A percentile compares a stretch with the other conserved stretches of the same genome.
These are phyloP conservation scores for Cyprinodon variegatus DNA, from an alignment of 2,113 vertebrate species.

Conservation along the genomic window DNA sequence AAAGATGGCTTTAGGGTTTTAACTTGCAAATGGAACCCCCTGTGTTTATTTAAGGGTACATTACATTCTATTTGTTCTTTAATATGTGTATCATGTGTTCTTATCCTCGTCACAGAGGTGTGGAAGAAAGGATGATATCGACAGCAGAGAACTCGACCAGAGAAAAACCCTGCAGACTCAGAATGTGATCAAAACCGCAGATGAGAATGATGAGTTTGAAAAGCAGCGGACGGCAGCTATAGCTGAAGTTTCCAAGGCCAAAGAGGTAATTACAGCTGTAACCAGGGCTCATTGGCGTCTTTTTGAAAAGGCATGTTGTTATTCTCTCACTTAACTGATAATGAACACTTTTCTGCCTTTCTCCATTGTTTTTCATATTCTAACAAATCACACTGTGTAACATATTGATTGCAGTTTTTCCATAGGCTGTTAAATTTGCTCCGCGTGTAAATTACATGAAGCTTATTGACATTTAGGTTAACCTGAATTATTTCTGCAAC, in stretches of 20 bases:
- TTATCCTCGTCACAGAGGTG: conserved; percentile 82
- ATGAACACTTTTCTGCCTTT: not conserved
- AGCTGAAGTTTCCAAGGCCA: conserved; percentile 95
- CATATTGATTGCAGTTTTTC: conserved; percentile 2
- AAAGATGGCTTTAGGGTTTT: not conserved
- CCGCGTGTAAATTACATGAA: conserved; percentile 4
- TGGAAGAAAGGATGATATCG: conserved; percentile 84
- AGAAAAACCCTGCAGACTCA: conserved; percentile 91
- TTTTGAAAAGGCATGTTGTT: not conserved
- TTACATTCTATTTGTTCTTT: not conserved
- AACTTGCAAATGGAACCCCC: not conserved
- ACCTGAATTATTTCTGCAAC: conserved; percentile 3
- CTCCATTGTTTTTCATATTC: not conserved
- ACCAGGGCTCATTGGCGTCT: not conserved
- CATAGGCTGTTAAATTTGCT: conserved; percentile 5
- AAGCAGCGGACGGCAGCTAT: conserved; percentile 97
- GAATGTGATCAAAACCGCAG: conserved; percentile 78
- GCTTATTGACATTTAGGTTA: conserved; percentile 21
- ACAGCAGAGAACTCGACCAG: conserved; percentile 90
- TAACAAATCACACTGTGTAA: conserved; percentile 7
- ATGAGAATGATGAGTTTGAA: conserved; percentile 95
- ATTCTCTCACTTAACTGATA: not conserved
- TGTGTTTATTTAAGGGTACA: not conserved
- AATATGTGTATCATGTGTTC: conserved; percentile 9
- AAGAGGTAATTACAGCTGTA: conserved; percentile 83